Evolutionary conservation across 2,113 vertebrate species (phyloP).

Genomic region (Vulpes lagopus): DNA sequence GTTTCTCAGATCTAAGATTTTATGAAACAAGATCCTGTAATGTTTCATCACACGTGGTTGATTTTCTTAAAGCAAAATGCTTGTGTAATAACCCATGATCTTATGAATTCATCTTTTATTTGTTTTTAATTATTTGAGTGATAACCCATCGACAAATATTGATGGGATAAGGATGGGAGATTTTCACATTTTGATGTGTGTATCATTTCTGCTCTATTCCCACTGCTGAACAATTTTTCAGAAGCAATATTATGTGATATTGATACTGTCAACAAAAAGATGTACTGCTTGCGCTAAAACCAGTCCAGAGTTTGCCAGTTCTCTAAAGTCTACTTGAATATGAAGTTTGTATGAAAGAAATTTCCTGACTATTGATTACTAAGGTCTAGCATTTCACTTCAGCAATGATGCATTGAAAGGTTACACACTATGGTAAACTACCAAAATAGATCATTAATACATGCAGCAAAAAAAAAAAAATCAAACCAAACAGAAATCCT

Average conservation of each 20-base stretch:
- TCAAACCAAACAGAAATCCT: neutral
- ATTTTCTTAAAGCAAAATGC: neutral
- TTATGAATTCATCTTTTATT: conserved; percentile 44
- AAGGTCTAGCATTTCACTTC: neutral
- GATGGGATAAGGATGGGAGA: neutral
- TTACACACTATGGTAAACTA: neutral
- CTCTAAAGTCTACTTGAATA: neutral
- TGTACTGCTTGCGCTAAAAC: neutral
- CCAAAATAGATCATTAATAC: neutral
- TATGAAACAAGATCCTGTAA: conserved; percentile 7
- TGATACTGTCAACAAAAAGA: neutral
- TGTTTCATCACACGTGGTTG: neutral
- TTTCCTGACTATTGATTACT: neutral
- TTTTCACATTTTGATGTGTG: neutral
- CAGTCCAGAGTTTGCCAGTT: neutral
- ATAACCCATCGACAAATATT: neutral
- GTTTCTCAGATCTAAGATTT: neutral
- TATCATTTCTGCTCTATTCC: conserved; percentile 34
- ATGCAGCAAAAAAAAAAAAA: neutral
- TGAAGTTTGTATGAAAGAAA: neutral
- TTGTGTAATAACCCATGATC: neutral
- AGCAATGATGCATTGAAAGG: neutral
- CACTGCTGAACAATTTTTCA: neutral
- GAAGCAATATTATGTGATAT: neutral
- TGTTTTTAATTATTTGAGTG: conserved; percentile 55